Base-by-base conservation (phyloP, 2,888 invertebrate species). In the Phania funesta region DNA sequence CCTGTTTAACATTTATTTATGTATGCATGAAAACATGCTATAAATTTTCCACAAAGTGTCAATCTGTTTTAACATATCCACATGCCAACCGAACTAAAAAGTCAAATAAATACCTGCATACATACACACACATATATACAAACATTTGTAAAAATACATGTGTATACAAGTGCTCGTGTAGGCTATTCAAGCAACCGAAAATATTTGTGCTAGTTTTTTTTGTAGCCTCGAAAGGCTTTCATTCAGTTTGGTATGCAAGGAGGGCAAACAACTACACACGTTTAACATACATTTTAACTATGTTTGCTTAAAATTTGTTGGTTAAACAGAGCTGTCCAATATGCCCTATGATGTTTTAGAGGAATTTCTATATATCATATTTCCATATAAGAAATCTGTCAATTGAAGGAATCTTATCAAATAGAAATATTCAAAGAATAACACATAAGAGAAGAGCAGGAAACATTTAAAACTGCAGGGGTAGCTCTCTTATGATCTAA, bases 21-120 rank as follows among this genome's bases (percentile, higher is more conserved):
- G n/a, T n/a, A n/a, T n/a, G n/a, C n/a, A n/a, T 38, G n/a, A n/a
- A 38, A 38, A 11, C 35, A n/a, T 38, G 46, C 74, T 50, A 79
- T 74, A 79, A 67, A 74, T 79, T 67, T 79, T 54, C 58, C 0
- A 64, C 11, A 38, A 38, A 38, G 11, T 74, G 74, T 62, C 70
- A 75, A 75, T 62, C 74, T 68, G 54, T 46, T 67, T 74, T 50
- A 56, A 38, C 22, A 50, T 60, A 52, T 62, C 29, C 29, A 73
- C 62, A 52, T 62, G 73, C 62, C 62, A 62, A 73, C 50, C 52
- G 41, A 9, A 20, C 60, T 22, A 54, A 50, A 56, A 35, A 20
- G n/a, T n/a, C n/a, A n/a, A n/a, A 3, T 6, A 26, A 5, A 26
- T 26, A 26, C 26, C 26, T 26, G 26, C 3, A 13, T 1, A 35